phyloP scores from a whole-genome alignment of 2,113 vertebrate genomes.

The Columba livia region DNA sequence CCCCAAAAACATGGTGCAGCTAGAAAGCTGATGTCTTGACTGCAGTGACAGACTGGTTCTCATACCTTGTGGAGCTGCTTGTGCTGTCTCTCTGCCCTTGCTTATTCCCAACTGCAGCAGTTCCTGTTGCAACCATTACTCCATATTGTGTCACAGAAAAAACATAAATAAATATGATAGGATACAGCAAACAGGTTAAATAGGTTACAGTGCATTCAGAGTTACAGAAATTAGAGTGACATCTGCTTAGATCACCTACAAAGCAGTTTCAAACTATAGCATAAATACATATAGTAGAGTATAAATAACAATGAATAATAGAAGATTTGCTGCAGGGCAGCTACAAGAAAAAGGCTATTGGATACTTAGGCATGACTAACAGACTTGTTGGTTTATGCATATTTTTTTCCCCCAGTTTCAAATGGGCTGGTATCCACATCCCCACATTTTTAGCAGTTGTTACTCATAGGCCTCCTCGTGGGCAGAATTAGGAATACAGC shows the following conservation, averaged over 20 bases:
- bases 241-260: neutral
- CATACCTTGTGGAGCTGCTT: rapidly evolving
- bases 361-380: neutral
- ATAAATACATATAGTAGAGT: neutral
- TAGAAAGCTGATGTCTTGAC: neutral
- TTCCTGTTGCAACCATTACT: neutral
- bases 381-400: neutral
- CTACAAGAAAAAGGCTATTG: neutral
- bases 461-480: neutral
- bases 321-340: neutral
- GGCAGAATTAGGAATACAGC: neutral
- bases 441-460: neutral
- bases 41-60: neutral
- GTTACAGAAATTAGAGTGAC: neutral
- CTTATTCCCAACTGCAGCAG: neutral
- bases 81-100: neutral
- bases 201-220: neutral
- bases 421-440: neutral
- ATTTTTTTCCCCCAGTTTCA: neutral
- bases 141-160: neutral
- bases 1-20: neutral
- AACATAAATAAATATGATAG: neutral
- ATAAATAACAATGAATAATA: neutral
- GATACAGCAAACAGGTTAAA: neutral
- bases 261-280: neutral